Evolutionary conservation across 1,140 invertebrate genomes (phyloP).

Genomic region (Parapsyche elsis): DNA sequence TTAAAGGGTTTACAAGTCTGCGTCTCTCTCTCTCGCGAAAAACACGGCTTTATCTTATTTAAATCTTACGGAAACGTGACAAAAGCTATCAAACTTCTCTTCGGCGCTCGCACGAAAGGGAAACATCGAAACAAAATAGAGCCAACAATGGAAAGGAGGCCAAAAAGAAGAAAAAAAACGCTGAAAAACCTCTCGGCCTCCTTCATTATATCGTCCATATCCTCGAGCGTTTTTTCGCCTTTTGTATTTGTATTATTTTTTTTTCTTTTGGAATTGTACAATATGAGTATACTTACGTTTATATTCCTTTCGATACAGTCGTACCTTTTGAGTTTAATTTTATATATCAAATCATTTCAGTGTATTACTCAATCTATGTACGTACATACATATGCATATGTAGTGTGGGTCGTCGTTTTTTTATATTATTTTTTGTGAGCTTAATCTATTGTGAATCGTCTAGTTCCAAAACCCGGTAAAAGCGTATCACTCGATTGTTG

Average conservation of each 20-base stretch:
- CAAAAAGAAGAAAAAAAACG: background rate
- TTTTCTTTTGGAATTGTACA: background rate
- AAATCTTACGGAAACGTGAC: slow-evolving; percentile 52
- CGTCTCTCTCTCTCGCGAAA: slow-evolving; percentile 39
- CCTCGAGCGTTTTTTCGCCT: slow-evolving; percentile 18
- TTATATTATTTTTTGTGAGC: no score
- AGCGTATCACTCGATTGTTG: no score
- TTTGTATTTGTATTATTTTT: background rate
- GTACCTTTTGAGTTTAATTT: no score
- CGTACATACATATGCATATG: no score
- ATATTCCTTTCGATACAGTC: no score
- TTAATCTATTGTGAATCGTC: no score
- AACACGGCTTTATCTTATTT: slow-evolving; percentile 56
- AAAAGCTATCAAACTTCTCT: slow-evolving; percentile 47
- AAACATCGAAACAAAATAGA: slow-evolving; percentile 21
- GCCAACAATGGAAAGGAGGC: background rate
- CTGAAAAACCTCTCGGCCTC: background rate
- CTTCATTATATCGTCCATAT: slow-evolving; percentile 4
- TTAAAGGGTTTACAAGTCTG: slow-evolving; percentile 54
- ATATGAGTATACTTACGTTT: background rate
- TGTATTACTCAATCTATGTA: no score
- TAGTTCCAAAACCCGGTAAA: no score
- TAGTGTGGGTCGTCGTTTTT: no score
- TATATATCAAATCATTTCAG: no score
- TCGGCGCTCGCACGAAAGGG: background rate